Evolutionary conservation across 2,888 invertebrate genomes (phyloP).

Genomic region (Zeuzera pyrina): DNA sequence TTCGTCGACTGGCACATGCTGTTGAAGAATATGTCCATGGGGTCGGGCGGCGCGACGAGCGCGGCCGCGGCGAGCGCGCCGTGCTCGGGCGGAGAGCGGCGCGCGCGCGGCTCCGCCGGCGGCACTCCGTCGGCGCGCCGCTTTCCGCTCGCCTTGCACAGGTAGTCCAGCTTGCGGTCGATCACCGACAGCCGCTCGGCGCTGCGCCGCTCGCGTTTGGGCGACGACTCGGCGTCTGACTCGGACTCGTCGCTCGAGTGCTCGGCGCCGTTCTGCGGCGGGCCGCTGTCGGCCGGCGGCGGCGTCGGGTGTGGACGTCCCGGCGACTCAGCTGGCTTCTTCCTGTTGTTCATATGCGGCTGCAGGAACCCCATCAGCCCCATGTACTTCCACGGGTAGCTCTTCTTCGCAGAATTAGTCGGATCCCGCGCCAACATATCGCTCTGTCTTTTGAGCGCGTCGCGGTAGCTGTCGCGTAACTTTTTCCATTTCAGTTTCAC

Average conservation of each 20-base stretch:
- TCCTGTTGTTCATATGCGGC: slow-evolving; percentile 59
- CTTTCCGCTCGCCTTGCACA: slow-evolving; percentile 27
- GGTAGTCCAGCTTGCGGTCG: slow-evolving; percentile 44
- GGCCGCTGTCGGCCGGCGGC: slow-evolving; percentile 12
- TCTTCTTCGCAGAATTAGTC: slow-evolving; percentile 31
- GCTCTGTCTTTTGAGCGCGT: slow-evolving; percentile 57
- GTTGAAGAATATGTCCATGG: slow-evolving; percentile 60
- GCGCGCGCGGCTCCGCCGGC: slow-evolving; percentile 11
- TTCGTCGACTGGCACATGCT: slow-evolving; percentile 64
- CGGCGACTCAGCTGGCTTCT: slow-evolving; percentile 36
- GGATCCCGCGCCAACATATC: slow-evolving; percentile 46
- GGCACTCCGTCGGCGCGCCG: slow-evolving; percentile 16
- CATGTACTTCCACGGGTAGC: slow-evolving; percentile 60
- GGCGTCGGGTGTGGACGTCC: slow-evolving; percentile 19
- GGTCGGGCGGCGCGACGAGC: slow-evolving; percentile 29
- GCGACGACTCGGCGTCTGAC: slow-evolving; percentile 27
- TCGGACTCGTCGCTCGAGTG: slow-evolving; percentile 24
- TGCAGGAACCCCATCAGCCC: slow-evolving; percentile 59
- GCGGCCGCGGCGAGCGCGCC: slow-evolving; percentile 10
- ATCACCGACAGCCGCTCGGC: slow-evolving; percentile 34
- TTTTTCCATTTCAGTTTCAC: slow-evolving; percentile 65
- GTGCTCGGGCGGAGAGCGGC: slow-evolving; percentile 8
- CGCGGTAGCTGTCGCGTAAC: slow-evolving; percentile 61
- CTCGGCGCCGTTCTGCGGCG: slow-evolving; percentile 26
- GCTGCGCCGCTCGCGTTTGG: slow-evolving; percentile 30